Evolutionary conservation across 2,888 invertebrate species (phyloP).

Genomic region (Mycalesis mineus): DNA sequence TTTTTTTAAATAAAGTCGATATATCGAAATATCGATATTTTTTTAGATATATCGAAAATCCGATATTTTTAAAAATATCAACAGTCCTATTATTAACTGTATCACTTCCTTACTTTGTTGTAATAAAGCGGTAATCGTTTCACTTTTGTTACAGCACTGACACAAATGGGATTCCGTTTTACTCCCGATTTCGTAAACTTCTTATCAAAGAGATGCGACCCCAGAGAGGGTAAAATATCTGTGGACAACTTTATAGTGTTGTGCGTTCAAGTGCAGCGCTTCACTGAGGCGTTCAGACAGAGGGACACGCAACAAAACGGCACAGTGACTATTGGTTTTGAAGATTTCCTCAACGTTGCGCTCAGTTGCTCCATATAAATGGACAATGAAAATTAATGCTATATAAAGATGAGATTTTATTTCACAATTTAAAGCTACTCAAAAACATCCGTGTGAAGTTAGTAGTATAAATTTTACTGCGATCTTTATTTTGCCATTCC

Average conservation of each 20-base stretch:
- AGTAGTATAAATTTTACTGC: too few relatives aligned
- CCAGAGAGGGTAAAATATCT: constrained; percentile 80
- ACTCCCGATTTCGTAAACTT: constrained; percentile 86
- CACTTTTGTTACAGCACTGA: constrained; percentile 79
- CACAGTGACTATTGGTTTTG: constrained; percentile 89
- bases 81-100: too few relatives aligned
- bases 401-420: not conserved
- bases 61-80: too few relatives aligned
- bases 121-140: not conserved
- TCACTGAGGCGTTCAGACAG: constrained; percentile 90
- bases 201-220: constrained; percentile 83
- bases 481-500: not conserved
- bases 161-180: constrained; percentile 93
- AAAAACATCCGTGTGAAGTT: not conserved
- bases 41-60: too few relatives aligned
- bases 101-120: not conserved
- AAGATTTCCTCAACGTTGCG: constrained; percentile 92
- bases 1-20: too few relatives aligned
- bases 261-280: constrained; percentile 92
- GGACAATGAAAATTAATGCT: constrained; percentile 24
- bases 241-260: constrained; percentile 93
- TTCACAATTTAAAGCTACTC: too few relatives aligned
- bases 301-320: constrained; percentile 90
- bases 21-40: too few relatives aligned
- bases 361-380: constrained; percentile 82